phyloP scores from a whole-genome alignment of 2,888 invertebrate genomes.

The Stratiomys singularior region DNA sequence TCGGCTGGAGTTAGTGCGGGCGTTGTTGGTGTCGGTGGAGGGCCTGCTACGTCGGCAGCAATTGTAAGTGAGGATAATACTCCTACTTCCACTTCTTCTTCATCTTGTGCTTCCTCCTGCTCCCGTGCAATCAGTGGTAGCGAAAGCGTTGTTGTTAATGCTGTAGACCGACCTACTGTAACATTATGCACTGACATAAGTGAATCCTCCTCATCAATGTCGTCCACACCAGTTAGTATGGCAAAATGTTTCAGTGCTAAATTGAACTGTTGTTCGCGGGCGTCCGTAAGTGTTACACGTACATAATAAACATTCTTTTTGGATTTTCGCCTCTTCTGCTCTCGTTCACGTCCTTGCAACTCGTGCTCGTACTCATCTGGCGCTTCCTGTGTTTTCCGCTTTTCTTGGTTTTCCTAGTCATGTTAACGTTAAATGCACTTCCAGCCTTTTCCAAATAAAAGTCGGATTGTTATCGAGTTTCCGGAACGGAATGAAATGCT shows the following conservation, averaged over 20 bases:
- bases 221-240: constrained; percentile 48
- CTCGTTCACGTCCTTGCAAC: neutral
- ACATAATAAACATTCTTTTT: constrained; percentile 21
- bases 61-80: constrained; percentile 51
- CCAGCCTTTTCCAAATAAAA: neutral
- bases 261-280: constrained; percentile 48
- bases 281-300: constrained; percentile 48
- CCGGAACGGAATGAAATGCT: constrained; percentile 2
- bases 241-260: constrained; percentile 50
- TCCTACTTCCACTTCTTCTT: constrained; percentile 19
- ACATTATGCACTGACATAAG: constrained; percentile 47
- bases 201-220: constrained; percentile 48
- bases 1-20: constrained; percentile 43
- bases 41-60: constrained; percentile 49
- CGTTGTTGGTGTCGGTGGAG: constrained; percentile 4
- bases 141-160: constrained; percentile 41
- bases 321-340: neutral
- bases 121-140: constrained; percentile 31
- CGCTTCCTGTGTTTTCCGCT: constrained; percentile 22
- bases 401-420: constrained; percentile 8
- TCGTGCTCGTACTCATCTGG: constrained; percentile 1
- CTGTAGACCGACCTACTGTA: constrained; percentile 24
- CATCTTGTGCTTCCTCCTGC: constrained; percentile 32
- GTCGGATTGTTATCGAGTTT: constrained; percentile 27
- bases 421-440: constrained; percentile 14